These are phyloP conservation scores for Spodoptera frugiperda DNA, from an alignment of 1,140 invertebrate genomes.

Conservation along the genomic window DNA sequence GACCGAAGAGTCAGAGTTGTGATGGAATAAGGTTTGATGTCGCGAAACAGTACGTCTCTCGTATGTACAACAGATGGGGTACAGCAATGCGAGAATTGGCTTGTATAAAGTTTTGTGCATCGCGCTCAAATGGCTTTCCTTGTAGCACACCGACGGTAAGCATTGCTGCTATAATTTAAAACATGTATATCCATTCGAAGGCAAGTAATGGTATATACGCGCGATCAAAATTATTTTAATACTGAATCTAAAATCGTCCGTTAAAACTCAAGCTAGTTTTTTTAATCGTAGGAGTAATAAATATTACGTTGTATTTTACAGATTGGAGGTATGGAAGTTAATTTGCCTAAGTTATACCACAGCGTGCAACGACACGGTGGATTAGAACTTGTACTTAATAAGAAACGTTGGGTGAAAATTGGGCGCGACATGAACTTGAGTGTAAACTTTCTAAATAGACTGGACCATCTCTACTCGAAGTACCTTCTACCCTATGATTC, in stretches of 20 bases:
- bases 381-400: slow-evolving; percentile 95
- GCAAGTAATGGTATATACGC: too few relatives aligned
- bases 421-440: slow-evolving; percentile 95
- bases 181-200: too few relatives aligned
- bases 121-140: slow-evolving; percentile 91
- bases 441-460: slow-evolving; percentile 92
- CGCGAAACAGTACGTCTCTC: slow-evolving; percentile 96
- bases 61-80: slow-evolving; percentile 96
- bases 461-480: slow-evolving; percentile 97
- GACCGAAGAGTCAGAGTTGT: slow-evolving; percentile 94
- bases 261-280: too few relatives aligned
- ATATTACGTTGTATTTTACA: slow-evolving; percentile 64
- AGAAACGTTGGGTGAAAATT: slow-evolving; percentile 96
- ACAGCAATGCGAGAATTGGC: slow-evolving; percentile 94
- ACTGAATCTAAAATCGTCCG: too few relatives aligned
- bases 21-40: slow-evolving; percentile 95
- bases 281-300: too few relatives aligned
- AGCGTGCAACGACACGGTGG: slow-evolving; percentile 95
- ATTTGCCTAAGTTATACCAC: slow-evolving; percentile 94
- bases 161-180: background rate
- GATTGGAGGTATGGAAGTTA: slow-evolving; percentile 96
- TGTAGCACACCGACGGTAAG: slow-evolving; percentile 91
- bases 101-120: slow-evolving; percentile 94
- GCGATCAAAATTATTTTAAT: background rate
- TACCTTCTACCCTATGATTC: slow-evolving; percentile 97